Evolutionary conservation across 2,113 vertebrate species (phyloP).

Genomic region (Gymnarchus niloticus): DNA sequence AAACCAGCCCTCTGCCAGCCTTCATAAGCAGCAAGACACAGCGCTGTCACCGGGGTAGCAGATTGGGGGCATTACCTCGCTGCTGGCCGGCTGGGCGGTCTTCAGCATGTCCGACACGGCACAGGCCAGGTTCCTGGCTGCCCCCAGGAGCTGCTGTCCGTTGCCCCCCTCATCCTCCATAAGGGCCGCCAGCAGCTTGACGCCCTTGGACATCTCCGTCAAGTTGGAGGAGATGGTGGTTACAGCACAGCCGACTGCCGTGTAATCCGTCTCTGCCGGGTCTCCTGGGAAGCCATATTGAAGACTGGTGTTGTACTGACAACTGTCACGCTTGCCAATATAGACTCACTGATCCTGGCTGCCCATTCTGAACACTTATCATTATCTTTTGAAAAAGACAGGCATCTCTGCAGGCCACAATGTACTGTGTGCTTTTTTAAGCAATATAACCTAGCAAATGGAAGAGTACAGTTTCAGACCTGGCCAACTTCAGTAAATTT

Average conservation of each 20-base stretch:
- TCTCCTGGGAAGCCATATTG: conserved; percentile 64
- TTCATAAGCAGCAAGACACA: too few species aligned
- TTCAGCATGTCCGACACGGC: conserved; percentile 88
- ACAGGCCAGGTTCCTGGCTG: conserved; percentile 84
- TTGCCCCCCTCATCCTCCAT: conserved; percentile 92
- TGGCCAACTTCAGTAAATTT: not conserved
- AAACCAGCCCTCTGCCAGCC: too few species aligned
- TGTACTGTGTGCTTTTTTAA: not conserved
- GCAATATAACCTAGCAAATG: not conserved
- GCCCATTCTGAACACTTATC: not conserved
- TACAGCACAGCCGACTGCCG: conserved; percentile 89
- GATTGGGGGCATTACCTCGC: conserved; percentile 63
- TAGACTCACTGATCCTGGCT: not conserved
- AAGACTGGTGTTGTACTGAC: not conserved
- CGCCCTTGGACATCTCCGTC: conserved; percentile 97
- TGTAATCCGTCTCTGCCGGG: conserved; percentile 94
- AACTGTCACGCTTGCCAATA: not conserved
- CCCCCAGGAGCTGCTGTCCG: conserved; percentile 83
- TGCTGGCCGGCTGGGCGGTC: conserved; percentile 84
- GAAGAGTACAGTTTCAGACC: not conserved
- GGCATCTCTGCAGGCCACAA: not conserved
- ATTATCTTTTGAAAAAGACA: not conserved
- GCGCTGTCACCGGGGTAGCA: too few species aligned
- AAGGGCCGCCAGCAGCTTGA: conserved; percentile 86
- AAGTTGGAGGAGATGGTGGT: conserved; percentile 98